A percentile compares a stretch with the other conserved stretches of the same genome.
These are phyloP conservation scores for Prietella phreatophila DNA, from an alignment of 2,113 vertebrate genomes.

Conservation along the genomic window DNA sequence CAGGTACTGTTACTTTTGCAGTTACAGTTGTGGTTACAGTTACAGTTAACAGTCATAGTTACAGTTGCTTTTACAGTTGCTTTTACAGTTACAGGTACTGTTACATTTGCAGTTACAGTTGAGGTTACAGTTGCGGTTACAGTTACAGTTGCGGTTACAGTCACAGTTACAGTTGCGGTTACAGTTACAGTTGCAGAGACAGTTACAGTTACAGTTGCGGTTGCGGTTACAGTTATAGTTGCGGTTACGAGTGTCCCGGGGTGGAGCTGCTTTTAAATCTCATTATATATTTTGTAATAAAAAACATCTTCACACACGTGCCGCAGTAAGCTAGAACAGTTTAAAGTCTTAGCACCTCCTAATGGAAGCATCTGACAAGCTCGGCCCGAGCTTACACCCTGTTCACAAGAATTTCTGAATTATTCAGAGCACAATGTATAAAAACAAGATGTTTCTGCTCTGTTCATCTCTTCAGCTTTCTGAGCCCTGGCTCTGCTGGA, in stretches of 20 bases:
- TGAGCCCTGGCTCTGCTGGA: slow-evolving; percentile 9
- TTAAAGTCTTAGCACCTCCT: not conserved
- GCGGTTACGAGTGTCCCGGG: too few species aligned
- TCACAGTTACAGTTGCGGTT: rapidly evolving
- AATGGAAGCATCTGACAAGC: not conserved
- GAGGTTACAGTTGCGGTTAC: too few species aligned
- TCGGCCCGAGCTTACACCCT: not conserved
- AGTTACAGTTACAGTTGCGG: too few species aligned
- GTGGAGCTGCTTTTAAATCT: not conserved
- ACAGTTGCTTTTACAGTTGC: rapidly evolving
- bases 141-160: too few species aligned
- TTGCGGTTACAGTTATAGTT: too few species aligned
- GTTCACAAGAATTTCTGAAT: slow-evolving; percentile 27
- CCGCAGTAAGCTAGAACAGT: not conserved
- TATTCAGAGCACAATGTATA: slow-evolving; percentile 27
- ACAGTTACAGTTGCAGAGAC: too few species aligned
- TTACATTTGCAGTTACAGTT: too few species aligned
- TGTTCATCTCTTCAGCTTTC: slow-evolving; percentile 23
- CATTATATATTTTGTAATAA: not conserved
- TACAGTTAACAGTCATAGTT: too few species aligned
- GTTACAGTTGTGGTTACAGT: too few species aligned
- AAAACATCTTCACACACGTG: not conserved
- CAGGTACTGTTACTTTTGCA: too few species aligned
- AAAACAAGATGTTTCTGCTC: slow-evolving; percentile 30
- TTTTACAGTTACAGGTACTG: too few species aligned